These are phyloP conservation scores for Grallaria varia DNA, from an alignment of 2,113 vertebrate species.

Conservation along the genomic window DNA sequence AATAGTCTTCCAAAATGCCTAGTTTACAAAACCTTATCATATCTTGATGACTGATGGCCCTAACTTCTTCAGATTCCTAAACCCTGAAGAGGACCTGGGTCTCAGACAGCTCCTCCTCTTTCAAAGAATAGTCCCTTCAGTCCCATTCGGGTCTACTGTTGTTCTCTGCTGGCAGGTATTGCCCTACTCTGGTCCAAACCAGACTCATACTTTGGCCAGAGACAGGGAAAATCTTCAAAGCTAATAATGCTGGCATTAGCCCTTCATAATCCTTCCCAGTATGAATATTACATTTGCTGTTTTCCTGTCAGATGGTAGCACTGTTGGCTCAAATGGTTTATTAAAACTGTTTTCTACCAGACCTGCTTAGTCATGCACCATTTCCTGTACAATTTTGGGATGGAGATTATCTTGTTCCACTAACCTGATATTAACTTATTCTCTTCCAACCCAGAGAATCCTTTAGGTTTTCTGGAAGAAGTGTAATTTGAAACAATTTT, in stretches of 20 bases:
- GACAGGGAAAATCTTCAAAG: background rate
- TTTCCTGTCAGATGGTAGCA: slow-evolving; percentile 2
- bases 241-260: slow-evolving; percentile 25
- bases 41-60: background rate
- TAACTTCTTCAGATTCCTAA: background rate
- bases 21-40: background rate
- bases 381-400: background rate
- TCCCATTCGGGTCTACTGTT: background rate
- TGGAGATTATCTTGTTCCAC: background rate
- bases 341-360: slow-evolving; percentile 1
- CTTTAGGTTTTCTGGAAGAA: background rate
- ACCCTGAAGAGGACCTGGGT: background rate
- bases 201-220: slow-evolving; percentile 22
- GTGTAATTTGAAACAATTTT: background rate
- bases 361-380: background rate
- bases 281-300: slow-evolving; percentile 20
- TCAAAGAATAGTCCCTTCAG: background rate
- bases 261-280: background rate
- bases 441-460: background rate
- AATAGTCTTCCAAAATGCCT: background rate
- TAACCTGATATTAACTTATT: background rate
- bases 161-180: background rate
- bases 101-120: background rate
- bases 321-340: background rate
- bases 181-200: background rate